A percentile compares a stretch with the other conserved stretches of the same genome.
Conservation (phyloP, 2,888 invertebrate genomes). For the Polymixis lichenea region DNA sequence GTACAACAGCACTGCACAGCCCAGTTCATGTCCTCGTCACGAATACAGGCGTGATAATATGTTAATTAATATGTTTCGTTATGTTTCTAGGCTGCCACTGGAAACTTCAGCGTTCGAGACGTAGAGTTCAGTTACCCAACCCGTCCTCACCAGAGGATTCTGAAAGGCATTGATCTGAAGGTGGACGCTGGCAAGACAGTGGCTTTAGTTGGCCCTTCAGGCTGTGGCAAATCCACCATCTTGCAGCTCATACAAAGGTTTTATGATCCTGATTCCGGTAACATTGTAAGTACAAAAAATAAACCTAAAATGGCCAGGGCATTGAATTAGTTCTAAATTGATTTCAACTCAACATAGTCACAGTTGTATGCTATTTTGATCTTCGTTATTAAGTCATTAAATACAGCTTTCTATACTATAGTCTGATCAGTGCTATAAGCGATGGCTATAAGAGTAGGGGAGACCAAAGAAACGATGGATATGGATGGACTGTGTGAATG, state of each 20-base stretch:
- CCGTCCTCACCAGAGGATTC: constrained; percentile 92
- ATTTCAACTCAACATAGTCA: not conserved
- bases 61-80: not conserved
- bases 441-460: too few relatives aligned
- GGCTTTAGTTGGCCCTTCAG: constrained; percentile 93
- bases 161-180: constrained; percentile 93
- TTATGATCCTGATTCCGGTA: constrained; percentile 93
- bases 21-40: not conserved
- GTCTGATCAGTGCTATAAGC: not conserved
- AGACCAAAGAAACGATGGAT: too few relatives aligned
- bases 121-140: constrained; percentile 96
- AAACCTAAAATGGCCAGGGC: not conserved
- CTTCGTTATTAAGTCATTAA: not conserved
- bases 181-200: constrained; percentile 93
- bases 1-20: not conserved
- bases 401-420: not conserved
- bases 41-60: not conserved
- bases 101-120: constrained; percentile 92
- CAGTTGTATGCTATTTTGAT: not conserved
- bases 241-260: constrained; percentile 94
- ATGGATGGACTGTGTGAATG: too few relatives aligned
- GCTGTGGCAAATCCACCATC: constrained; percentile 95
- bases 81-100: constrained; percentile 89
- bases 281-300: constrained; percentile 71
- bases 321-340: not conserved